Evolutionary conservation across 2,888 invertebrate genomes (phyloP).

Genomic region (Nomada lathburiana): DNA sequence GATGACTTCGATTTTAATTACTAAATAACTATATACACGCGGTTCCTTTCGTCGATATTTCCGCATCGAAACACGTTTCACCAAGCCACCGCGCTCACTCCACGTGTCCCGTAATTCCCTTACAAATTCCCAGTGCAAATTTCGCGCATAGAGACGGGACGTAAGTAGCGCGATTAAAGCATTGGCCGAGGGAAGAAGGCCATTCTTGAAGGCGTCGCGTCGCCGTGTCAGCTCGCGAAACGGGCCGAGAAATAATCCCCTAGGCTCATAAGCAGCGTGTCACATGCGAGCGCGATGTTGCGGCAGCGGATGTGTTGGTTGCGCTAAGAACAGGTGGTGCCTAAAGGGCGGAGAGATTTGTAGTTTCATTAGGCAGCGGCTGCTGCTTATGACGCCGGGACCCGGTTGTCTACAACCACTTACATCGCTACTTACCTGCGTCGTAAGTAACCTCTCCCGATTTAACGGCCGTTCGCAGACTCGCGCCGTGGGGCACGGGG

Average conservation of each 20-base stretch:
- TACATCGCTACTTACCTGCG: conserved; percentile 83
- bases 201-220: conserved; percentile 27
- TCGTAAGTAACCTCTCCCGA: conserved; percentile 75
- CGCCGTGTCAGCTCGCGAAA: conserved; percentile 38
- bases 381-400: conserved; percentile 82
- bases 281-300: conserved; percentile 77
- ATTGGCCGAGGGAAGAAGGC: conserved; percentile 20
- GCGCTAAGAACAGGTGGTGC: conserved; percentile 82
- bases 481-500: conserved; percentile 4
- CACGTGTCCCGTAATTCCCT: background rate
- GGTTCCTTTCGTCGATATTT: too few species aligned
- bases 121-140: background rate
- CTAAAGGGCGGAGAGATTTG: conserved; percentile 83
- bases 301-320: conserved; percentile 72
- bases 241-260: conserved; percentile 75
- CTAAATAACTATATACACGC: too few species aligned
- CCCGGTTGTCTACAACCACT: conserved; percentile 83
- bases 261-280: conserved; percentile 76
- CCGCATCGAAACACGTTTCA: too few species aligned
- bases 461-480: conserved; percentile 48
- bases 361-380: conserved; percentile 84
- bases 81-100: too few species aligned
- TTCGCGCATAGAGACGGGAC: background rate
- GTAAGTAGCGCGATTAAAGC: background rate
- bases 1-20: too few species aligned